phyloP scores from a whole-genome alignment of 2,888 invertebrate genomes.

The Digitonthophagus gazella region DNA sequence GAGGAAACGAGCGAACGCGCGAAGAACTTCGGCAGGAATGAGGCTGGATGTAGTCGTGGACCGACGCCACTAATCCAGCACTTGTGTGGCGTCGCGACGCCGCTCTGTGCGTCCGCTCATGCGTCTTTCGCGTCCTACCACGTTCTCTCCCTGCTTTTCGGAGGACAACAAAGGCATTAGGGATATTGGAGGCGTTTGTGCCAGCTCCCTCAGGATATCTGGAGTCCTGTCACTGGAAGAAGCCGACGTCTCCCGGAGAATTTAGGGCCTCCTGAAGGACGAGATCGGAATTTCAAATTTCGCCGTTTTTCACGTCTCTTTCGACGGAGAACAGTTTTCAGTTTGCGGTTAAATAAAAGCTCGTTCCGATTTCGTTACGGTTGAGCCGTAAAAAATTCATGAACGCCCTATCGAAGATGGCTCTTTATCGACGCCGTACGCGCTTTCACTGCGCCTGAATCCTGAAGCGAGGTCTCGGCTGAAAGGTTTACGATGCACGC shows the following conservation, averaged over 20 bases:
- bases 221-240: conserved; percentile 46
- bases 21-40: conserved; percentile 47
- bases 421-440: conserved; percentile 28
- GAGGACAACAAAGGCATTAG: conserved; percentile 48
- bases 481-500: conserved; percentile 53
- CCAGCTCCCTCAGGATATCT: conserved; percentile 53
- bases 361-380: not conserved
- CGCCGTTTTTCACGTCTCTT: not conserved
- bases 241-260: not conserved
- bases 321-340: not conserved
- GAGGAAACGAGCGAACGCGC: conserved; percentile 45
- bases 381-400: conserved; percentile 22
- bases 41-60: conserved; percentile 45
- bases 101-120: conserved; percentile 47
- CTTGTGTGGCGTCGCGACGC: conserved; percentile 53
- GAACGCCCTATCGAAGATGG: conserved; percentile 20
- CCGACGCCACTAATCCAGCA: conserved; percentile 51
- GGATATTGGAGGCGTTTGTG: conserved; percentile 52
- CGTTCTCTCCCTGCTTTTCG: conserved; percentile 37
- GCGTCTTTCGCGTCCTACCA: conserved; percentile 43
- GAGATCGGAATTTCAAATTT: conserved; percentile 9
- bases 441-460: conserved; percentile 45
- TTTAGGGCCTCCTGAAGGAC: not conserved
- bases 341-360: conserved; percentile 6
- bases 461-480: conserved; percentile 47